phyloP scores from a whole-genome alignment of 1,140 invertebrate genomes.

The Brachionus plicatilis region DNA sequence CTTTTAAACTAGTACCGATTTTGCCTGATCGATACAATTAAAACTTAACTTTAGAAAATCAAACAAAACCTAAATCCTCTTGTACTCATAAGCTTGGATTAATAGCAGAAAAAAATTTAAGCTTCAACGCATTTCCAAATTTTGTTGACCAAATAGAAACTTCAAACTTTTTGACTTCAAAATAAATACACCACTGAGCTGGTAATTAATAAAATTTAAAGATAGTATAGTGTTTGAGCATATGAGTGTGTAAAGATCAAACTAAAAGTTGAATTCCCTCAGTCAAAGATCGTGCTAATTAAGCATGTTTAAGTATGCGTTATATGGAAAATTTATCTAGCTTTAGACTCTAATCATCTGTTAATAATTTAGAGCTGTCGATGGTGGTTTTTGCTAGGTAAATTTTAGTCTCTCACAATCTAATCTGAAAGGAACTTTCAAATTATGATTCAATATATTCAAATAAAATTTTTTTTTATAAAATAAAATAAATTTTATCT shows the following conservation, averaged over 20 bases:
- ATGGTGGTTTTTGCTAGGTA: neutral
- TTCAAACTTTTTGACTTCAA: neutral
- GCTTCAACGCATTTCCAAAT: neutral
- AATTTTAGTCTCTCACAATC: too few relatives aligned
- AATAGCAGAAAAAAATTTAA: neutral
- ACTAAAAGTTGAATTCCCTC: neutral
- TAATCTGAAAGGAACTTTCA: too few relatives aligned
- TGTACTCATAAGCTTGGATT: neutral
- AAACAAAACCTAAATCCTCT: conserved; percentile 6
- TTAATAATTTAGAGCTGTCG: neutral
- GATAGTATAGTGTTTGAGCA: conserved; percentile 14
- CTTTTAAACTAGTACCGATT: conserved; percentile 14
- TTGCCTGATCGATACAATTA: neutral
- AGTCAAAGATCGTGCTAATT: neutral
- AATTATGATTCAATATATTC: too few relatives aligned
- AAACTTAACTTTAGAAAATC: neutral
- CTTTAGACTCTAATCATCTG: neutral
- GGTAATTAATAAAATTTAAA: neutral
- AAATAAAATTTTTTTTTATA: too few relatives aligned
- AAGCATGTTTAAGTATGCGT: neutral
- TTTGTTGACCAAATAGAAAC: neutral
- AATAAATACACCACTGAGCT: conserved; percentile 7
- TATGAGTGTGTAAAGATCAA: conserved; percentile 22
- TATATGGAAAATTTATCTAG: neutral
- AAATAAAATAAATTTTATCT: too few relatives aligned